phyloP scores from a whole-genome alignment of 2,888 invertebrate genomes.

The Cacoxenus indagator region DNA sequence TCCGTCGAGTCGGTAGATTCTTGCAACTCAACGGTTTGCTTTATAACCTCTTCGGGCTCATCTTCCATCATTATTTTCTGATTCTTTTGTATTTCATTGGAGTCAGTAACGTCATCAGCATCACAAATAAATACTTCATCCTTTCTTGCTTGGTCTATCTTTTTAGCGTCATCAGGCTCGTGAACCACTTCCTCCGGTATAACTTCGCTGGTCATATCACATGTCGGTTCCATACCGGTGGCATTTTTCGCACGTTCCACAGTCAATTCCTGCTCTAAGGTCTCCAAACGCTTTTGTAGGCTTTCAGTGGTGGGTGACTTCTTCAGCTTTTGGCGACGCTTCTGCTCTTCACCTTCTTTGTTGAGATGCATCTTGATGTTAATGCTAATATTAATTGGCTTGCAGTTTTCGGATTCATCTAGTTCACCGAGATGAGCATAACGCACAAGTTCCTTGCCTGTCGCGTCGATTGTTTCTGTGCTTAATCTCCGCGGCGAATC shows the following conservation, averaged over 20 bases:
- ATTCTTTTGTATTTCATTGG: too few relatives aligned
- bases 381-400: slow-evolving; percentile 65
- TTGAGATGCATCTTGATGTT: slow-evolving; percentile 66
- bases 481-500: slow-evolving; percentile 37
- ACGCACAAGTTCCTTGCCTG: slow-evolving; percentile 63
- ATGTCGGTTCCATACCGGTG: not conserved
- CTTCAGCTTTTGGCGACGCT: slow-evolving; percentile 24
- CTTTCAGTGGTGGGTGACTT: slow-evolving; percentile 47
- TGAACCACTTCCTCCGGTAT: not conserved
- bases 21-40: slow-evolving; percentile 4
- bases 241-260: slow-evolving; percentile 42
- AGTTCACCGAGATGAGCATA: slow-evolving; percentile 58
- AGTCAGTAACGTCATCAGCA: too few relatives aligned
- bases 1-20: not conserved
- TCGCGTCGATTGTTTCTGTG: slow-evolving; percentile 47
- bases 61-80: too few relatives aligned
- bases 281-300: slow-evolving; percentile 54
- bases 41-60: too few relatives aligned
- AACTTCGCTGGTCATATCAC: not conserved
- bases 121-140: slow-evolving; percentile 3
- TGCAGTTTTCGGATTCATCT: slow-evolving; percentile 51
- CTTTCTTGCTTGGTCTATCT: slow-evolving; percentile 35
- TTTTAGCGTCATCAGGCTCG: slow-evolving; percentile 37
- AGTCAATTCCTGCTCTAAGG: slow-evolving; percentile 54
- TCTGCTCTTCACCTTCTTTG: slow-evolving; percentile 47